Evolutionary conservation across 2,113 vertebrate genomes (phyloP).

Genomic region (Rhinopomastus cyanomelas): DNA sequence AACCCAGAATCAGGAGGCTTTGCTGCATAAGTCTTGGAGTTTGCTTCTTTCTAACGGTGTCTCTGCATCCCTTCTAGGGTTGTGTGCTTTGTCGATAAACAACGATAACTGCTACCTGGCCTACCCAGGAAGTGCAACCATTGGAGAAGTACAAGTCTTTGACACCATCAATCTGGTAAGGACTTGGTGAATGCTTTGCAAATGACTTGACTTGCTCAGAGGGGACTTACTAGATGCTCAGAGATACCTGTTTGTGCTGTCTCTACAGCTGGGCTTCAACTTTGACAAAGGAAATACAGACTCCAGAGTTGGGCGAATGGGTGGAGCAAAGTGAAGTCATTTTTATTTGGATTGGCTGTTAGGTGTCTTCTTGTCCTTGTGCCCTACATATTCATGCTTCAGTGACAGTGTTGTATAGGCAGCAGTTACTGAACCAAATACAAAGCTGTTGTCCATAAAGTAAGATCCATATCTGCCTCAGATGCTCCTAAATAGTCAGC

Average conservation of each 20-base stretch:
- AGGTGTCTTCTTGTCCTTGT: background rate
- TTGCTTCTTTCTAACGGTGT: background rate
- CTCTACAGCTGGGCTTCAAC: background rate
- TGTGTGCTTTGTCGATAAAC: constrained; percentile 95
- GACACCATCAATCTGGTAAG: constrained; percentile 97
- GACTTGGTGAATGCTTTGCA: background rate
- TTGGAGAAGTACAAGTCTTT: constrained; percentile 98
- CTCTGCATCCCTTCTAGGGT: constrained; percentile 53
- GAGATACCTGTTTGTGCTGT: too few species aligned
- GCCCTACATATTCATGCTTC: background rate
- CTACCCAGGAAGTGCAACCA: constrained; percentile 95
- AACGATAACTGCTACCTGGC: constrained; percentile 98
- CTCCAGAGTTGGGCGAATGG: background rate
- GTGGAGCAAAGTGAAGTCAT: background rate
- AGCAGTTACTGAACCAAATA: background rate
- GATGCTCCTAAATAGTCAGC: background rate
- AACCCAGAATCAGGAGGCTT: background rate
- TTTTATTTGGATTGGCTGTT: background rate
- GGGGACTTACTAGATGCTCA: background rate
- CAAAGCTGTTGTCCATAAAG: background rate
- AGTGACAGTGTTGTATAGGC: background rate
- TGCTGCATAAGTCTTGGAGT: background rate
- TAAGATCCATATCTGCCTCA: background rate
- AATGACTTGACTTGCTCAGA: background rate
- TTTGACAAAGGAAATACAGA: background rate